Base-by-base conservation (phyloP, 2,113 vertebrate genomes). In the Stomatorhinus ivindoensis region DNA sequence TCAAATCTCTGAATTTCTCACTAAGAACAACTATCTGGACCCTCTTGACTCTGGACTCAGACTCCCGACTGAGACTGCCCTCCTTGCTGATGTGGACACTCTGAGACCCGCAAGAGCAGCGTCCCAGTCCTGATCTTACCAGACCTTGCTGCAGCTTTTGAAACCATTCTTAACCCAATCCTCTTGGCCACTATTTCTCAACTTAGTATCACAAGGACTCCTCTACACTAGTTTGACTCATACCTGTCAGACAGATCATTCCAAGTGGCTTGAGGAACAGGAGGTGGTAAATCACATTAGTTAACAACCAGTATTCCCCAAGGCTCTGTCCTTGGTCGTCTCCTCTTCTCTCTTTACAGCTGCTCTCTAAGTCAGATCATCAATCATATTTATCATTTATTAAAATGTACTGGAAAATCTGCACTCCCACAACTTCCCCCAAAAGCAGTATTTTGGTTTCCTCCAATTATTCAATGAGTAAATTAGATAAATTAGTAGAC, bases 381-480 rank as follows among this genome's bases (percentile, higher is more conserved):
- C n/a, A 51, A 51, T 51, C 50, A 51, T 4, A 39, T 55, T 39
- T 53, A 55, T 87, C 73, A 35, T 13, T 80, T 5, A 5, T 42
- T 42, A 17, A 80, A 80, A 42, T 17, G 6, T 10, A n/a, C 27
- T 86, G 53, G 86, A 86, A 90, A 90, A 65, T 69, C 84, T 92
- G 55, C 82, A 35, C 47, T 5, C 92, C 90, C n/a, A 27, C n/a
- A 65, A 65, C 61, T 91, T 86, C 21, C 90, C 91, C 90, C 91
- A 91, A 91, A 94, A 92, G 92, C 92, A 95, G 93, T 91, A 92
- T 92, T 93, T 92, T 51, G 90, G 87, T 92, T 87, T 90, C 10
- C 87, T 7, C n/a, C 3, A 96, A 96, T 95, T 95, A 94, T 83
- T 92, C 90, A 92, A 91, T 92, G 93, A 95, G 95, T 93, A 90